Evolutionary conservation across 2,113 vertebrate genomes (phyloP), one percentile per base, ranked within the genome.

Genomic region (Oreochromis aureus): DNA sequence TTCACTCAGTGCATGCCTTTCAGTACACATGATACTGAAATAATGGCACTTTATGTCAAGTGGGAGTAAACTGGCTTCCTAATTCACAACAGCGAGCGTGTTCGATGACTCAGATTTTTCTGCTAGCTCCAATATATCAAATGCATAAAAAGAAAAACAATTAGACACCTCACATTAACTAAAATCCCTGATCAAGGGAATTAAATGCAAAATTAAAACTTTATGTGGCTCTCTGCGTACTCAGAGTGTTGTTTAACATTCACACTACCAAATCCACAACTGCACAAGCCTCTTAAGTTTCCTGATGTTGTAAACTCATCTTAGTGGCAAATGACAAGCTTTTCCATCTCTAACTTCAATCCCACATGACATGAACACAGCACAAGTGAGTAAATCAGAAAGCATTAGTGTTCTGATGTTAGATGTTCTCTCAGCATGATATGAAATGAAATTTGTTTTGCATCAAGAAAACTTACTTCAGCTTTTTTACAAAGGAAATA

Each of bases 11-110:
- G 44, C 44, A 24, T 78, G 27, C 71, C 18, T 51, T 69, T 53
- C 73, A n/a, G 18, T 53, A 53, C 27, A 53, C 73, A 78, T 53
- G 73, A 78, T n/a, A 51, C 46, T 8, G 71, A 76, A 76, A 76
- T 76, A 76, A 76, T 76, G 16, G 71, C 46, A 78, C 46, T 78
- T 53, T 78, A 78, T 53, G 73, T 78, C 73, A 78, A 78, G 46
- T 78, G 73, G 46, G 73, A 78, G 73, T 53, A n/a, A 78, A 53
- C 27, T 78, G 46, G 73, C 46, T 53, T 78, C 27, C 18, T 53
- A 78, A 78, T 53, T 53, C 73, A 78, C 73, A 78, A 78, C 73
- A 78, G 73, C 27, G 3, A n/a, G 16, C 4, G 1, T 78, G 27
- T 53, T 11, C 6, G 7, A 32, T 78, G 46, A 78, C 46, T 78